These are phyloP conservation scores for Pontoporia blainvillei DNA, from an alignment of 2,113 vertebrate species.

Conservation along the genomic window DNA sequence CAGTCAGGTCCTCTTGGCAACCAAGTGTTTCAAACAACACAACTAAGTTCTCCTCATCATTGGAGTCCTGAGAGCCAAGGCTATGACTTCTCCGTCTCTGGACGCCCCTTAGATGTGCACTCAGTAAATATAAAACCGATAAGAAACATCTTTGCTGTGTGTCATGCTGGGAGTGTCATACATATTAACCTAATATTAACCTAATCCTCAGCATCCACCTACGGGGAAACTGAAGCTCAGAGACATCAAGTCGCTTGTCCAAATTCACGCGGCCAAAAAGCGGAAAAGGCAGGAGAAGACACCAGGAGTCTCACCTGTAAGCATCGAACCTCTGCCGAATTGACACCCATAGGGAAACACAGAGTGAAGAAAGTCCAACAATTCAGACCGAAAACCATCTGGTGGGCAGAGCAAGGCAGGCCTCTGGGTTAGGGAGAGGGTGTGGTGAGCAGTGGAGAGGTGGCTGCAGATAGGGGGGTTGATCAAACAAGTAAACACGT, in stretches of 20 bases:
- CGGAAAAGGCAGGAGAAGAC: not conserved
- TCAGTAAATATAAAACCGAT: rapidly evolving
- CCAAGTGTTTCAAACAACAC: not conserved
- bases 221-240: not conserved
- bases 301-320: not conserved
- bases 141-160: not conserved
- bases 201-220: not conserved
- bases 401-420: not conserved
- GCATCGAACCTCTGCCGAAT: not conserved
- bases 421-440: not conserved
- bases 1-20: not conserved
- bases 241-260: not conserved
- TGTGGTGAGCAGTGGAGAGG: not conserved
- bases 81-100: not conserved
- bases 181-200: not conserved
- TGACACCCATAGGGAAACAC: not conserved
- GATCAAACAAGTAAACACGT: not conserved
- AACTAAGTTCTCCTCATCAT: not conserved
- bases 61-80: not conserved
- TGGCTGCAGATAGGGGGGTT: not conserved
- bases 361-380: not conserved
- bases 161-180: rapidly evolving
- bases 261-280: not conserved
- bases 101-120: not conserved
- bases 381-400: not conserved